A percentile compares a stretch with the other conserved stretches of the same genome.
These are phyloP conservation scores for Drosophila mayri DNA, from an alignment of 1,140 invertebrate species.

Conservation along the genomic window DNA sequence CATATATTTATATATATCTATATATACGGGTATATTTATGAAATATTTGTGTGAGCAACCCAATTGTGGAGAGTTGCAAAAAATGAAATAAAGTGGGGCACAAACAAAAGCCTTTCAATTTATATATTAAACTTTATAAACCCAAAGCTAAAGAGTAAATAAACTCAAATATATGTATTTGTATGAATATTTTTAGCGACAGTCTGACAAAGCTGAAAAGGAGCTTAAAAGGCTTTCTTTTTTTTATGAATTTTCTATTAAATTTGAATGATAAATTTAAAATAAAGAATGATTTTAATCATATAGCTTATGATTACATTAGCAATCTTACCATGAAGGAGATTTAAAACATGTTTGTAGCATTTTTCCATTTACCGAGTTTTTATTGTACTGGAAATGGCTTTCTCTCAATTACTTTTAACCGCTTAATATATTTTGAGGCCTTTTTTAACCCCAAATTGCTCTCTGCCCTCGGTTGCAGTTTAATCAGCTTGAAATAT, in stretches of 20 bases:
- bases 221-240: too few relatives aligned
- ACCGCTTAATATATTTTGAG: neutral
- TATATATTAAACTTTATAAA: slow-evolving; percentile 10
- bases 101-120: slow-evolving; percentile 2
- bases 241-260: neutral
- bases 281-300: neutral
- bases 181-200: neutral
- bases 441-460: slow-evolving; percentile 1
- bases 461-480: neutral
- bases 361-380: neutral
- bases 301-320: neutral
- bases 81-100: slow-evolving; percentile 25
- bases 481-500: slow-evolving; percentile 18
- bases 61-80: slow-evolving; percentile 8
- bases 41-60: slow-evolving; percentile 13
- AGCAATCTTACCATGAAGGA: neutral
- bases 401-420: neutral
- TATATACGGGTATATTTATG: neutral
- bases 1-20: neutral
- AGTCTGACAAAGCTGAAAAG: slow-evolving; percentile 2
- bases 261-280: neutral
- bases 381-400: neutral
- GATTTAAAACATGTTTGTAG: neutral
- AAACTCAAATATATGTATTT: slow-evolving; percentile 6
- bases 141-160: slow-evolving; percentile 10